These are phyloP conservation scores for Nephila pilipes DNA, from an alignment of 1,140 invertebrate genomes.

Conservation along the genomic window DNA sequence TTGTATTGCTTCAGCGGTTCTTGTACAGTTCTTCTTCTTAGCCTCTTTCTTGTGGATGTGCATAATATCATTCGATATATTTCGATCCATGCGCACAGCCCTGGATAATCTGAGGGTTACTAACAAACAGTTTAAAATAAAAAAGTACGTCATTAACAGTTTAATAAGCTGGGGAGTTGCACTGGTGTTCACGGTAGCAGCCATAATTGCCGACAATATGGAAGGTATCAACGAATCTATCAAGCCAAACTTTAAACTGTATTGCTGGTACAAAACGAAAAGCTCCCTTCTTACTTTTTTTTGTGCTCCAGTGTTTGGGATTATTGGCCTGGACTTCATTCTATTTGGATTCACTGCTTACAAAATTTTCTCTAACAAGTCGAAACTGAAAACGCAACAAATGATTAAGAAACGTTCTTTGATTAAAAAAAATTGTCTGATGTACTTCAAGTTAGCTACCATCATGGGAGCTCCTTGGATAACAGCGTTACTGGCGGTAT, in stretches of 20 bases:
- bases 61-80: conserved; percentile 97
- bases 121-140: conserved; percentile 80
- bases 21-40: conserved; percentile 95
- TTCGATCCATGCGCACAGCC: conserved; percentile 88
- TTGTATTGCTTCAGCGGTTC: conserved; percentile 86
- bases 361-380: conserved; percentile 81
- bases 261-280: conserved; percentile 84
- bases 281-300: conserved; percentile 83
- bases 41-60: conserved; percentile 98
- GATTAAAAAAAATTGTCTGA: conserved; percentile 81
- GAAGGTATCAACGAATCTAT: conserved; percentile 78
- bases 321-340: conserved; percentile 83
- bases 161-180: conserved; percentile 84
- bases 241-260: conserved; percentile 80
- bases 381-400: conserved; percentile 11
- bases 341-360: conserved; percentile 83
- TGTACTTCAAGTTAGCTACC: conserved; percentile 84
- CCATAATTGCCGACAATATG: conserved; percentile 82
- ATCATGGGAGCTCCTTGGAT: conserved; percentile 83
- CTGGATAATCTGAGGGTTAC: conserved; percentile 82
- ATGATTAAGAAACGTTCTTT: conserved; percentile 68
- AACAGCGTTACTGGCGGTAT: conserved; percentile 82
- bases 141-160: conserved; percentile 83
- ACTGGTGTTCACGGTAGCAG: conserved; percentile 81
- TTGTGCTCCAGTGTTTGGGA: conserved; percentile 82